Evolutionary conservation across 2,888 invertebrate species (phyloP).

Genomic region (Bombyx huttoni): DNA sequence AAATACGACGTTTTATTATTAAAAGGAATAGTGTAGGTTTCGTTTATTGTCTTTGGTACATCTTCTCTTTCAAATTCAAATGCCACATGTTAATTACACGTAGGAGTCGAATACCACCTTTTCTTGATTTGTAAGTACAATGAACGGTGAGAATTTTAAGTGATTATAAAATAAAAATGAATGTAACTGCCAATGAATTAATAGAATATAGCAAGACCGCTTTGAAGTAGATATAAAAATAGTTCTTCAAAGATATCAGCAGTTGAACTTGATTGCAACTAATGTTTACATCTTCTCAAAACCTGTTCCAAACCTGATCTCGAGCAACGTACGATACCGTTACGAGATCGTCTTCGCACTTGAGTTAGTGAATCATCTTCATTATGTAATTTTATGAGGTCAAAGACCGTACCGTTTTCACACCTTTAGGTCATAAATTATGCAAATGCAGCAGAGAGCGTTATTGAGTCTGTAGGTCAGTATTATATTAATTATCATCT

Average conservation of each 20-base stretch:
- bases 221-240: neutral
- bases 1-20: too few relatives aligned
- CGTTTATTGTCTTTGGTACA: too few relatives aligned
- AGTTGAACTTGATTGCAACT: neutral
- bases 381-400: constrained; percentile 16
- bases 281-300: neutral
- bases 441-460: neutral
- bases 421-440: neutral
- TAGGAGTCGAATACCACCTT: too few relatives aligned
- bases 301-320: constrained; percentile 1
- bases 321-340: constrained; percentile 3
- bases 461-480: too few relatives aligned
- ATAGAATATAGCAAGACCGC: neutral
- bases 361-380: constrained; percentile 21
- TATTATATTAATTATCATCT: too few relatives aligned
- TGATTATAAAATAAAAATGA: too few relatives aligned
- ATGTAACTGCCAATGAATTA: too few relatives aligned
- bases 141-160: too few relatives aligned
- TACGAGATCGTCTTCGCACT: constrained; percentile 10
- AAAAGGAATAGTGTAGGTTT: too few relatives aligned
- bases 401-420: constrained; percentile 13
- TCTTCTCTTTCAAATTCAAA: too few relatives aligned
- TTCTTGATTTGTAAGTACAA: too few relatives aligned
- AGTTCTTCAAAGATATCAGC: neutral
- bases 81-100: too few relatives aligned